Base-by-base conservation (phyloP, 2,888 invertebrate species). In the Andrena fulva region DNA sequence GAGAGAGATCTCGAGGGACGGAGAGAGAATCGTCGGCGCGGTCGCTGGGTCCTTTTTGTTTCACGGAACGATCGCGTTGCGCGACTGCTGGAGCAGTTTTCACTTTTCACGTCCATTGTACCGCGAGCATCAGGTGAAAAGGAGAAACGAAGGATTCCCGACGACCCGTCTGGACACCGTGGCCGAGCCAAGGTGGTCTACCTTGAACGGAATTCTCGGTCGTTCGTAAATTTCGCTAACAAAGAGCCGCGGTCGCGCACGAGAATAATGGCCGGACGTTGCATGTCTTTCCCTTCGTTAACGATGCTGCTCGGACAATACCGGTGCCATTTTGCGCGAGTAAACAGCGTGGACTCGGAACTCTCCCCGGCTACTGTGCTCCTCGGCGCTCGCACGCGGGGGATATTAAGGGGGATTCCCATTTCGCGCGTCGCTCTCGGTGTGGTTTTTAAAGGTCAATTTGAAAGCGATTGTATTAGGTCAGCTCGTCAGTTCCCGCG, bases 221-320 rank as follows among this genome's bases (percentile, higher is more conserved):
- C 87, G 85, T 87, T 87, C 77, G 84, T 87, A 85, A 87, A 87
- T 87, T 87, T 87, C 85, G 72, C 85, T 87, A 87, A 87, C 87
- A 87, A 87, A 87, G 87, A 87, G 77, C 85, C 85, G 77, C 75
- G 84, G 63, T 71, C 70, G 33, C 78, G 77, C 63, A 20, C 56
- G 79, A 80, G 86, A 82, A 87, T 86, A 86, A 86, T 86, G 77
- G 80, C 86, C 86, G 86, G 86, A 87, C 82, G 80, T 84, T 80
- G 82, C 84, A 66, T 69, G 78, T 80, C 85, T 87, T 87, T 78
- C 85, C 85, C 77, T 80, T 78, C 78, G 78, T 76, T 86, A 87
- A 86, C 82, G 71, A 67, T 68, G 42, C 67, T 59, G 56, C 79
- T 56, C 70, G 73, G 70, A 73, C 73, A 73, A 80, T 82, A 70